phyloP scores from a whole-genome alignment of 2,888 invertebrate genomes.

The Nomada goodeniana region DNA sequence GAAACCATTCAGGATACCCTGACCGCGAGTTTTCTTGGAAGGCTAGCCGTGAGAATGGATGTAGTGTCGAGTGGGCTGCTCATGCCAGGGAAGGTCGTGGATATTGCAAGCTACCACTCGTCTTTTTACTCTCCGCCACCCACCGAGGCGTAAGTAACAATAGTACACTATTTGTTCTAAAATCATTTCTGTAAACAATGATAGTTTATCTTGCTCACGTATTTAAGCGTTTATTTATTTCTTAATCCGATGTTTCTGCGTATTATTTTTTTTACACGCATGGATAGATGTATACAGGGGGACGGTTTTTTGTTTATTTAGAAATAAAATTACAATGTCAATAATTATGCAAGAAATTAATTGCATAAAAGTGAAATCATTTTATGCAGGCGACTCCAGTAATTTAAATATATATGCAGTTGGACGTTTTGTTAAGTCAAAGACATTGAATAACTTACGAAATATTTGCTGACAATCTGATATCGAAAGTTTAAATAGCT shows the following conservation, averaged over 20 bases:
- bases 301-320: too few species aligned
- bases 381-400: too few species aligned
- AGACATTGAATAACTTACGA: not conserved
- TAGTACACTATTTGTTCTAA: not conserved
- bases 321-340: too few species aligned
- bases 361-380: too few species aligned
- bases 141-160: constrained; percentile 82
- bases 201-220: not conserved
- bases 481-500: constrained; percentile 3
- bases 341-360: too few species aligned
- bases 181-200: not conserved
- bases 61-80: constrained; percentile 75
- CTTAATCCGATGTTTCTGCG: not conserved
- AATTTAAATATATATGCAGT: too few species aligned
- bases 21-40: constrained; percentile 44
- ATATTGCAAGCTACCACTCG: constrained; percentile 80
- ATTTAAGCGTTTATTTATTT: not conserved
- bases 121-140: constrained; percentile 83
- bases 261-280: too few species aligned
- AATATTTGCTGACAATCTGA: not conserved
- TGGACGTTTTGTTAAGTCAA: not conserved
- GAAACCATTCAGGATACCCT: constrained; percentile 36
- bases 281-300: too few species aligned
- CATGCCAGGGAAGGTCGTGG: constrained; percentile 78
- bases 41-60: constrained; percentile 76